Evolutionary conservation across 1,140 invertebrate genomes (phyloP).

Genomic region (Varroa destructor): DNA sequence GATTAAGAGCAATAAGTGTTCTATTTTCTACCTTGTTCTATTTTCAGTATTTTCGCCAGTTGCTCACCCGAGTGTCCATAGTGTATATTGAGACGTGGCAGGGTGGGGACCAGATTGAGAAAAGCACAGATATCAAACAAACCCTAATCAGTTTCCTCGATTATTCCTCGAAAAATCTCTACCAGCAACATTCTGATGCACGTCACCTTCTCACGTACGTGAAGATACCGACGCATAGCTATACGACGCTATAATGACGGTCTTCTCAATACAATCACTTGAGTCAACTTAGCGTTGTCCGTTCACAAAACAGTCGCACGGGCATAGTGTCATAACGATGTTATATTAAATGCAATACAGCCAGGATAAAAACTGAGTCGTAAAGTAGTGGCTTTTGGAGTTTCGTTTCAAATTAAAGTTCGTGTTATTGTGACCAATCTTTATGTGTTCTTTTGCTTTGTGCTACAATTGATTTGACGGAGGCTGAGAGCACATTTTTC

Average conservation of each 20-base stretch:
- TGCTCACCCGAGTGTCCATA: slow-evolving; percentile 80
- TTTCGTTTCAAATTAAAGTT: too few relatives aligned
- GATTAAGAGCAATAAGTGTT: neutral
- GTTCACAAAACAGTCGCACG: too few relatives aligned
- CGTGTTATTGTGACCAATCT: too few relatives aligned
- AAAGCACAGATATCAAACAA: slow-evolving; percentile 43
- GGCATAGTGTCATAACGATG: too few relatives aligned
- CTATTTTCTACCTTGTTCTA: neutral
- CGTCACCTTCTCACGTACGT: slow-evolving; percentile 81
- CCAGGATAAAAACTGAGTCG: too few relatives aligned
- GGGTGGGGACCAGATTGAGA: slow-evolving; percentile 66
- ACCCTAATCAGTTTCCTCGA: slow-evolving; percentile 77
- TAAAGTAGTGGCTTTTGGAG: too few relatives aligned
- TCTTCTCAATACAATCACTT: slow-evolving; percentile 28
- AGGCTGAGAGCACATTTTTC: too few relatives aligned
- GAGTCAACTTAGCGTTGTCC: neutral
- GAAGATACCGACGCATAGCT: neutral
- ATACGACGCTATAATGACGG: slow-evolving; percentile 15
- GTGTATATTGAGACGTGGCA: slow-evolving; percentile 94
- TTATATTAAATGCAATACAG: too few relatives aligned
- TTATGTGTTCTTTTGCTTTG: too few relatives aligned
- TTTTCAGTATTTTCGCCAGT: slow-evolving; percentile 70
- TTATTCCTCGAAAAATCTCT: slow-evolving; percentile 66
- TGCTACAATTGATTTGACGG: too few relatives aligned
- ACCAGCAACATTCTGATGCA: slow-evolving; percentile 68